These are phyloP conservation scores for Pterocles burchelli DNA, from an alignment of 2,113 vertebrate species.

Conservation along the genomic window DNA sequence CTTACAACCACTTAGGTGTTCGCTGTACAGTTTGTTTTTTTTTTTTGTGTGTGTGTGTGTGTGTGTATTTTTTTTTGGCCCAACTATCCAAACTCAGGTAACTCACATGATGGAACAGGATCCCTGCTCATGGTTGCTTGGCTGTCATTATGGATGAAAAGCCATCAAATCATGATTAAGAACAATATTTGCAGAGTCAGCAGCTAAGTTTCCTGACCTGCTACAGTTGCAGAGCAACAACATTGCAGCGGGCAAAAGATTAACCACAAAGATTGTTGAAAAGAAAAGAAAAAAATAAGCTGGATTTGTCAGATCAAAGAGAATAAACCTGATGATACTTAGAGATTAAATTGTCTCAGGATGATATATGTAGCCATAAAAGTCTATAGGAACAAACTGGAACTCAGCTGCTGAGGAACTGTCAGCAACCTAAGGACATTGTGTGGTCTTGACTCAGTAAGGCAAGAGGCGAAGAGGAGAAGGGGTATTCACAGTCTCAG, in stretches of 20 bases:
- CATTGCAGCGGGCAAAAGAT: constrained; percentile 9
- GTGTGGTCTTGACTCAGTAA: constrained; percentile 6
- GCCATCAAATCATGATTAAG: constrained; percentile 14
- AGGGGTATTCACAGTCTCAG: neutral
- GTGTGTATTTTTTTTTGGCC: neutral
- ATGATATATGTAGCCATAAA: constrained; percentile 54
- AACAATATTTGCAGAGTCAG: constrained; percentile 48
- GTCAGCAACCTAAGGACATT: neutral
- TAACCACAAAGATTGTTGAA: constrained; percentile 46
- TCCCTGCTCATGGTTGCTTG: neutral
- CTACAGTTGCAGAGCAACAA: constrained; percentile 6
- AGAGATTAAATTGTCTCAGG: constrained; percentile 55
- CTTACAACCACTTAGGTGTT: neutral
- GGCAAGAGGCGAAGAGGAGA: neutral
- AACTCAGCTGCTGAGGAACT: neutral
- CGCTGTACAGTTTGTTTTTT: neutral
- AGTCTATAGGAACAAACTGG: constrained; percentile 48
- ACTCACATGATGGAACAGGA: neutral
- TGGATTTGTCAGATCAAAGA: constrained; percentile 53
- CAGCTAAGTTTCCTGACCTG: constrained; percentile 21
- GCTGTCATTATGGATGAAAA: constrained; percentile 30
- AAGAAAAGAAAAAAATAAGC: neutral
- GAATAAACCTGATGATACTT: constrained; percentile 44
- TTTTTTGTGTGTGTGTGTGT: neutral
- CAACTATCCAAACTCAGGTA: neutral